Evolutionary conservation across 2,888 invertebrate genomes (phyloP), one percentile per base, ranked within the genome.

Genomic region (Endotricha flammealis): DNA sequence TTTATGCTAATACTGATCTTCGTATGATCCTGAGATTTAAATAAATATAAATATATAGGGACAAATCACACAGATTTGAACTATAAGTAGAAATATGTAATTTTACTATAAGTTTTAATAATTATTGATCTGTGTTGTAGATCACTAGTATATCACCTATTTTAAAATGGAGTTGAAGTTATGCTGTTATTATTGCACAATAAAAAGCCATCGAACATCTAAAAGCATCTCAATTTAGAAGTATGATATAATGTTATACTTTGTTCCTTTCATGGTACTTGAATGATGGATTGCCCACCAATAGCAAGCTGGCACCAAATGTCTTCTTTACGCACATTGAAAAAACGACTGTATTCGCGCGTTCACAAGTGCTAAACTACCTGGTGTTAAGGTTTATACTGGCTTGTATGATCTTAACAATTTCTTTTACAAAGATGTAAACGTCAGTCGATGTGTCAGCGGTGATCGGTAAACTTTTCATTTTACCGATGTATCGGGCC

Each of bases 381-480:
- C 46, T 46, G 39, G 53, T 41, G 55, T 55, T 70, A 77, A 69
- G 71, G 73, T 68, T 53, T 51, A 75, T 54, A 58, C 73, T 79
- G 49, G 69, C 58, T 65, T 75, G 72, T 62, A 63, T 65, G 61
- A 63, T 64, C 57, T 50, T 44, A 63, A 65, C 74, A 76, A 78
- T 77, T 78, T 75, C 64, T 70, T 71, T 64, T 63, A 79, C 73
- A 70, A 78, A 82, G 79, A 83, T 82, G 80, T 81, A 75, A 75
- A 80, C 74, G 79, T 74, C 79, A 80, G 70, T 80, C 81, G 75
- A 79, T 67, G 75, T 80, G 81, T 82, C 83, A 81, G 77, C 69
- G 61, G 57, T 77, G 79, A 80, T 82, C 71, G 77, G 71, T 64
- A 79, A 81, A 81, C 81, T 83, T 83, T 83, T 81, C 76, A 82